Base-by-base conservation (phyloP, 2,113 vertebrate species). In the Dolichotis patagonum region DNA sequence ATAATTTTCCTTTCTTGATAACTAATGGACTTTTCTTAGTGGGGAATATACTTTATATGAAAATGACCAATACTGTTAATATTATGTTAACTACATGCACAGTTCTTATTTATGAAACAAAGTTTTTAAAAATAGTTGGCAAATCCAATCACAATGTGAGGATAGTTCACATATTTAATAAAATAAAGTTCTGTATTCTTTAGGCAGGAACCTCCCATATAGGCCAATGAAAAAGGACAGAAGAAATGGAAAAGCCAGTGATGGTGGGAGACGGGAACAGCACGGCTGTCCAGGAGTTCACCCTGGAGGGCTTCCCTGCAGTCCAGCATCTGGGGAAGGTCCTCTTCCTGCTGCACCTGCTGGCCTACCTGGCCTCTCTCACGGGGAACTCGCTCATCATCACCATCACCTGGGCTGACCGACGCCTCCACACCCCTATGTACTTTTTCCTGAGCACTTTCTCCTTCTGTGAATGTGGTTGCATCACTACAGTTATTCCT, bases 401-500 rank as follows among this genome's bases (percentile, higher is more conserved):
- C 60, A 75, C 24, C 4, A 30, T 94, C 41, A 95, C 67, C 8
- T 67, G 85, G 6, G 7, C 30, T 30, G 96, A 97, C 85, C 52
- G 9, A 7, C 60, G 1, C 49, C 85, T 97, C 3, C 97, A 96
- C 13, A 95, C 41, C 1, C 95, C 96, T 5, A 90, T 97, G 88
- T 97, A 96, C 38, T 75, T 96, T 35, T 95, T 97, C 11, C 95
- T 97, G 35, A 90, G 95, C 67, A 46, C 30, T 10, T 97, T 96
- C 75, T 96, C 95, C 75, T 90, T 94, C 28, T 24, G 43, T 1
- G 97, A 97, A 69, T 95, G 93, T 13, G 58, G 93, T 19, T 91
- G 90, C 8, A 92, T 92, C 19, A 87, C 91, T 7, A 90, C 91
- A 0, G 56, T 81, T 22, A 96, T 97, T 60, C 96, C 95, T n/a